phyloP scores from a whole-genome alignment of 2,888 invertebrate genomes.

The Timema cristinae region DNA sequence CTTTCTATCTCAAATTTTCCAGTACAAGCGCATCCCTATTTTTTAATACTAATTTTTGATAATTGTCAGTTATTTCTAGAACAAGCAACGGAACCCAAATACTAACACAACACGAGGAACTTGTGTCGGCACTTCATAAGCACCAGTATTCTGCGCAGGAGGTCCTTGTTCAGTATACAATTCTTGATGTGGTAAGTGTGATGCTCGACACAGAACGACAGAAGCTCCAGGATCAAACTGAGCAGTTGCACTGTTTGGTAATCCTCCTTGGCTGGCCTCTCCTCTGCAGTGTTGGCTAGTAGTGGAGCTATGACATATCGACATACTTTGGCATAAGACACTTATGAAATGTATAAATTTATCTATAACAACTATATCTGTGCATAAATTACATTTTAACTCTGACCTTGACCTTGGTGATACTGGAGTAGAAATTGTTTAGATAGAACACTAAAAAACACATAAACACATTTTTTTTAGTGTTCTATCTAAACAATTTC shows the following conservation, averaged over 20 bases:
- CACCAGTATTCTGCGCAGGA: conserved; percentile 90
- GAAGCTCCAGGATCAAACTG: conserved; percentile 88
- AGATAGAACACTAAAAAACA: no score
- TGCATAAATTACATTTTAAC: no score
- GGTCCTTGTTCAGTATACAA: conserved; percentile 94
- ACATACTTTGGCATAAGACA: no score
- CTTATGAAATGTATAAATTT: no score
- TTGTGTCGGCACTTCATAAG: conserved; percentile 96
- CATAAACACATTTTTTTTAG: no score
- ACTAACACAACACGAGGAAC: conserved; percentile 85
- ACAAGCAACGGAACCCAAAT: conserved; percentile 19
- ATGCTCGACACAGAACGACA: conserved; percentile 98
- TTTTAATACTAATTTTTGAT: not conserved
- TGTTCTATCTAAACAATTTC: no score
- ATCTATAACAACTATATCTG: no score
- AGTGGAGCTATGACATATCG: conserved; percentile 66
- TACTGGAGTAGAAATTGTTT: not conserved
- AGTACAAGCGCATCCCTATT: not conserved
- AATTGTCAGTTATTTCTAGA: not conserved
- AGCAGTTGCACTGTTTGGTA: conserved; percentile 95
- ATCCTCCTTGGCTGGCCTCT: conserved; percentile 88
- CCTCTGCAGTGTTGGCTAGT: conserved; percentile 85
- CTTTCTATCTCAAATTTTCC: no score
- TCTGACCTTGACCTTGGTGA: no score
- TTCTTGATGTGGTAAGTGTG: conserved; percentile 99